phyloP scores from a whole-genome alignment of 2,888 invertebrate genomes.

The Clivina fossor region DNA sequence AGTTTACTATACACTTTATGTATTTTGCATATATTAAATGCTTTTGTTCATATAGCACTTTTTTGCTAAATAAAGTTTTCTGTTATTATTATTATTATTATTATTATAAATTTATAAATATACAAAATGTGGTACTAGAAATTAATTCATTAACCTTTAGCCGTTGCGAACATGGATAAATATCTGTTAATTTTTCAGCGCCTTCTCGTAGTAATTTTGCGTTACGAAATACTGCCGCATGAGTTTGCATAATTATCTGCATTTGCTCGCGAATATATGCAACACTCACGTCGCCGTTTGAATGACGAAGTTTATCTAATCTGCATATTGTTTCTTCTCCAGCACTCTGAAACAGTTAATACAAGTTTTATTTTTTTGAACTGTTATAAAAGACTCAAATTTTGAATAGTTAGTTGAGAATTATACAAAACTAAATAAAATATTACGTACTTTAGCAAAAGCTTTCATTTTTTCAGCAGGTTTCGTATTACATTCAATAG shows the following conservation, averaged over 20 bases:
- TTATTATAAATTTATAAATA: too few relatives aligned
- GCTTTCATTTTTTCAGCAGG: conserved; percentile 40
- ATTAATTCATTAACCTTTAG: too few relatives aligned
- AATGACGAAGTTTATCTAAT: conserved; percentile 41
- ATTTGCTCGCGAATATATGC: conserved; percentile 64
- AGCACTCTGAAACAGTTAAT: conserved; percentile 37
- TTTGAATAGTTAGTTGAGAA: too few relatives aligned
- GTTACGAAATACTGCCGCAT: conserved; percentile 69
- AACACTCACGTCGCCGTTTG: conserved; percentile 53
- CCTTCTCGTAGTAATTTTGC: conserved; percentile 62
- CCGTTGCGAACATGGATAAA: conserved; percentile 51
- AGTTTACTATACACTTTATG: too few relatives aligned
- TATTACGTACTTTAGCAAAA: conserved; percentile 10
- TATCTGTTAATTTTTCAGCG: conserved; percentile 57
- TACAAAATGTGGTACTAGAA: too few relatives aligned
- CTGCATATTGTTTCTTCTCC: conserved; percentile 41
- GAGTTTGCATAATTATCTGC: conserved; percentile 69
- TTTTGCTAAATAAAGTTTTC: too few relatives aligned
- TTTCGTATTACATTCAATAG: conserved; percentile 49
- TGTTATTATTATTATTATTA: too few relatives aligned
- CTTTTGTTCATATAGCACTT: too few relatives aligned
- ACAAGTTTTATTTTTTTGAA: too few relatives aligned
- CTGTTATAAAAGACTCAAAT: too few relatives aligned
- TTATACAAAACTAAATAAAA: too few relatives aligned
- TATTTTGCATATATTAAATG: too few relatives aligned